Evolutionary conservation across 1,140 invertebrate genomes (phyloP), one percentile per base, ranked within the genome.

Genomic region (Diabrotica undecimpunctata): DNA sequence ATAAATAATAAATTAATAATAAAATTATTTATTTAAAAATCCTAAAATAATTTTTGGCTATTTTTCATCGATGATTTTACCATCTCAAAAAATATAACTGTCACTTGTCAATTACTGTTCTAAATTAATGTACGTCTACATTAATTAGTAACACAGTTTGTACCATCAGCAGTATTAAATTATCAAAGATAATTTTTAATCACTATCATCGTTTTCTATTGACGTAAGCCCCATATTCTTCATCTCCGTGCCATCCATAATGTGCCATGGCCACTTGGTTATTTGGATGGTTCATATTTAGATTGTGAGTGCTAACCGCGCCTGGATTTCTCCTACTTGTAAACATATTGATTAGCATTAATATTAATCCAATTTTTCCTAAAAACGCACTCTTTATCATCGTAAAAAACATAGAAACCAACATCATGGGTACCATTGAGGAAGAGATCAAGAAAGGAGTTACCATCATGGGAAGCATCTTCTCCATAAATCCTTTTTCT

Each of bases 381-480:
- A 87, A 82, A 68, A 88, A 78, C 11, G 86, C 76, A 2, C 85
- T 84, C 70, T 88, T 87, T 39, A 87, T 77, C 7, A 88, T 72
- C 80, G 88, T 81, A 64, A 87, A 80, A 72, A 87, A 87, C 4
- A 88, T 75, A 57, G 83, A 80, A 50, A 85, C 83, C 5, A 88
- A 76, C 72, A 87, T 80, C 66, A 87, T 79, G 0, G 87, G 87
- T 25, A 88, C 80, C 39, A 88, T 82, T 0, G 84, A 77, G 0
- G 86, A 86, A 67, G 87, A 86, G n/a, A 88, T 79, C 46, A 88
- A 75, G 73, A 88, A 88, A 1, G 87, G 87, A 65, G 87, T 77
- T 5, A 87, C 81, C 66, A 88, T 85, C 57, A 88, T 73, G 0
- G 87, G 87, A 53, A 88, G 71, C 37, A 88, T 81, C 61, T 79